phyloP scores from a whole-genome alignment of 2,888 invertebrate species.

The Phrixothrix hirtus region DNA sequence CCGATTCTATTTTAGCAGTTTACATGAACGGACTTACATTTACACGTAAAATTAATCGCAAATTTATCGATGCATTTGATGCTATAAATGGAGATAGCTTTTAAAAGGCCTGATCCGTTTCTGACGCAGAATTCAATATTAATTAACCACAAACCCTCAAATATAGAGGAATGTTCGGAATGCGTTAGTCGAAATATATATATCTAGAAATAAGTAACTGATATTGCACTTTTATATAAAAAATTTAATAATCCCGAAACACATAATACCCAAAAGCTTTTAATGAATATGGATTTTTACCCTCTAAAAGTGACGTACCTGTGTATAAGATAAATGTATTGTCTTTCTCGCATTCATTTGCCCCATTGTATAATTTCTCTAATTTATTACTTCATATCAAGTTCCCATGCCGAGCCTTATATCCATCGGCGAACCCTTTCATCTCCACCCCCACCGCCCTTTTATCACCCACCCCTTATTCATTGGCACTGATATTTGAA shows the following conservation, averaged over 20 bases:
- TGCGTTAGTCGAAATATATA: neutral
- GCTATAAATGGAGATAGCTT: too few species aligned
- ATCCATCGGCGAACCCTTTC: slow-evolving; percentile 42
- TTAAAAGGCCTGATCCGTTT: too few species aligned
- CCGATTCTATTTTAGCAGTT: too few species aligned
- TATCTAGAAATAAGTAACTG: slow-evolving; percentile 7
- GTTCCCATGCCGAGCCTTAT: slow-evolving; percentile 40
- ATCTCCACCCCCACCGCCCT: slow-evolving; percentile 29
- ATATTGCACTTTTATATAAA: slow-evolving; percentile 23
- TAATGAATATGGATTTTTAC: slow-evolving; percentile 36
- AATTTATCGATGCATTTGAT: neutral
- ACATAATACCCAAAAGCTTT: slow-evolving; percentile 31
- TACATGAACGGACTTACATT: neutral
- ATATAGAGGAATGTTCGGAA: too few species aligned
- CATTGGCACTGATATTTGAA: slow-evolving; percentile 27
- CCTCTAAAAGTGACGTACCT: slow-evolving; percentile 31
- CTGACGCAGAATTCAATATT: neutral
- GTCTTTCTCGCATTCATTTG: slow-evolving; percentile 44
- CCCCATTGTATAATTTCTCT: slow-evolving; percentile 45
- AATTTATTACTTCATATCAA: slow-evolving; percentile 47
- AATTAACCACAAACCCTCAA: too few species aligned
- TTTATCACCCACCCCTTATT: slow-evolving; percentile 26
- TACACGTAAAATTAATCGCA: neutral
- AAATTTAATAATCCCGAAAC: slow-evolving; percentile 25
- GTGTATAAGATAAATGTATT: slow-evolving; percentile 42